phyloP scores from a whole-genome alignment of 2,888 invertebrate genomes.

The Antitype chi region DNA sequence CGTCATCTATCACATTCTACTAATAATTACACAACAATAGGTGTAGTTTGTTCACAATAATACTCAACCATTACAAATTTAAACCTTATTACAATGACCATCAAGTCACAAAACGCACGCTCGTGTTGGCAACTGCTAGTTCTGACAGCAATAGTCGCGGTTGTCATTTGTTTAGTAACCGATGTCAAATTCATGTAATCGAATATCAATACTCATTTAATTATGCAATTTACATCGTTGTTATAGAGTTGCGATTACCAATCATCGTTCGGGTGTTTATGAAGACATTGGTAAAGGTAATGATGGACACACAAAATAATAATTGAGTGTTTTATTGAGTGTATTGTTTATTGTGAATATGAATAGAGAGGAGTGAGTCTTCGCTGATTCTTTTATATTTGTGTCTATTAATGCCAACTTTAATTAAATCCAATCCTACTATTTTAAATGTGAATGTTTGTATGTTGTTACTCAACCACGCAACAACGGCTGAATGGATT shows the following conservation, averaged over 20 bases:
- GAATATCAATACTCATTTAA: conserved; percentile 40
- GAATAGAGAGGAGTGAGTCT: neutral
- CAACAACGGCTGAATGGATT: too few relatives aligned
- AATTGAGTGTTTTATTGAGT: conserved; percentile 1
- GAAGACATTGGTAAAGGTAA: neutral
- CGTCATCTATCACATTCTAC: conserved; percentile 28
- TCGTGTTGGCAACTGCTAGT: neutral
- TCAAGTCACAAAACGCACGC: neutral
- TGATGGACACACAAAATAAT: conserved; percentile 1
- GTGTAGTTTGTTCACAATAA: neutral
- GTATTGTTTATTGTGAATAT: neutral
- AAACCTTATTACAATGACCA: neutral
- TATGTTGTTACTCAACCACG: too few relatives aligned
- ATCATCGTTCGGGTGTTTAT: conserved; percentile 4
- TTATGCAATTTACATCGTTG: conserved; percentile 44
- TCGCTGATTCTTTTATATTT: neutral
- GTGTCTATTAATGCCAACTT: neutral
- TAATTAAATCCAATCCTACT: neutral
- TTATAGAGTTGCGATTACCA: conserved; percentile 6
- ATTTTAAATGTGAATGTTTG: too few relatives aligned
- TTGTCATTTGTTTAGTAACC: conserved; percentile 50
- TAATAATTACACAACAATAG: conserved; percentile 42
- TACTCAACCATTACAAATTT: conserved; percentile 13
- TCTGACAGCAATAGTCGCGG: conserved; percentile 33
- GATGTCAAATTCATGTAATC: conserved; percentile 48